Percentiles rank a stretch among this genome's conserved stretches.
Conservation (phyloP, 2,888 invertebrate species). For the Philhelius pedissequus region DNA sequence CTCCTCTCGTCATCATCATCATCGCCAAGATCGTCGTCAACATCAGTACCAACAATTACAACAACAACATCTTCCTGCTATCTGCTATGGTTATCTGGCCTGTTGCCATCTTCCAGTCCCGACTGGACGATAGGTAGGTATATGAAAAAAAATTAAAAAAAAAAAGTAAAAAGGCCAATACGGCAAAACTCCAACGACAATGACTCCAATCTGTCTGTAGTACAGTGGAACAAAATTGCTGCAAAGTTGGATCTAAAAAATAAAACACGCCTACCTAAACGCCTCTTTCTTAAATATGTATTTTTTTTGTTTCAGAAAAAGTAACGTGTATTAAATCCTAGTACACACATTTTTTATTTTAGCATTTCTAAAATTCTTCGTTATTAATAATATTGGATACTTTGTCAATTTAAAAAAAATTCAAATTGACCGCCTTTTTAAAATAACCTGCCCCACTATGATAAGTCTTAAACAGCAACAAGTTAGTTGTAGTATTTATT, state of each 20-base stretch:
- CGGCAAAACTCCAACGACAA: conserved; percentile 25
- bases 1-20: conserved; percentile 40
- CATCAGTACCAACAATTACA: conserved; percentile 1
- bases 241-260: background rate
- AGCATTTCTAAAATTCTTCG: too few species aligned
- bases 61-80: conserved; percentile 44
- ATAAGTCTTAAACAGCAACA: conserved; percentile 32
- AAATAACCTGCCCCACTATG: background rate
- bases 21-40: conserved; percentile 2
- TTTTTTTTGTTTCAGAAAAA: too few species aligned
- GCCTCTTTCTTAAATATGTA: too few species aligned
- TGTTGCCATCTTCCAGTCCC: conserved; percentile 44
- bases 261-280: too few species aligned
- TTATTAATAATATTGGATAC: too few species aligned
- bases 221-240: background rate
- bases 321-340: too few species aligned
- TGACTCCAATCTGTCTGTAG: background rate
- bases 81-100: conserved; percentile 38
- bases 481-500: conserved; percentile 62
- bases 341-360: too few species aligned
- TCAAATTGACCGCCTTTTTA: background rate
- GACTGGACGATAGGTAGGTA: conserved; percentile 47
- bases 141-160: background rate
- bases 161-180: conserved; percentile 9
- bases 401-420: too few species aligned